Evolutionary conservation across 92 coral and sea anemone genomes (phyloP).

Genomic region (Virgularia gustaviana): DNA sequence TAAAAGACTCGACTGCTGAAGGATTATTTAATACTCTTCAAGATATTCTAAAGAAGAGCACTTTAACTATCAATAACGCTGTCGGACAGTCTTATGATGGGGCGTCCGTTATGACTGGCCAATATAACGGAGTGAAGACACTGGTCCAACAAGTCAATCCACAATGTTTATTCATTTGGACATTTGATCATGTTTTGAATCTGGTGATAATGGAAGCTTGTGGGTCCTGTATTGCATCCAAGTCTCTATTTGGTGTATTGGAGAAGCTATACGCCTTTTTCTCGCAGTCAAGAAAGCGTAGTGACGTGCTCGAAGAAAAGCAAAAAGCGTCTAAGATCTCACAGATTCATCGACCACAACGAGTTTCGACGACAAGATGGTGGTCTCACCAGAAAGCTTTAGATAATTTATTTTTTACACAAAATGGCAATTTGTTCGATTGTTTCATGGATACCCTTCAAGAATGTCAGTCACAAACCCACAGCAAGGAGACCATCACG

Average conservation of each 20-base stretch:
- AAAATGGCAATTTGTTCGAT: background rate
- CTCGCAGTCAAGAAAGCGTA: constrained; percentile 77
- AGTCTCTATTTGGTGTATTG: background rate
- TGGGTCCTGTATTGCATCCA: background rate
- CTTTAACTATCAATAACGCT: background rate
- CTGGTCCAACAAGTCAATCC: constrained; percentile 16
- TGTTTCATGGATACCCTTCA: constrained; percentile 5
- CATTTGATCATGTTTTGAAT: constrained; percentile 16
- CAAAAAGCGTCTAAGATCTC: background rate
- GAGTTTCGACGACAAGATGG: constrained; percentile 8
- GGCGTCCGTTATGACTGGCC: constrained; percentile 5
- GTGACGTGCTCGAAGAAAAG: constrained; percentile 16
- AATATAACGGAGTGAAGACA: constrained; percentile 7
- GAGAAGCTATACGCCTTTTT: constrained; percentile 56
- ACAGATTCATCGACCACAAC: constrained; percentile 12
- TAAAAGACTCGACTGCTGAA: background rate
- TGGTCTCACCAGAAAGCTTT: constrained; percentile 10
- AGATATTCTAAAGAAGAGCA: constrained; percentile 8
- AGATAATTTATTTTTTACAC: constrained; percentile 6
- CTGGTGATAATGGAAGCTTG: constrained; percentile 13
- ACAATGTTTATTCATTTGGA: constrained; percentile 18
- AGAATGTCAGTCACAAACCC: background rate
- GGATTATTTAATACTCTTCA: constrained; percentile 12
- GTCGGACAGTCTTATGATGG: constrained; percentile 18
- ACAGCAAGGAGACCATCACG: constrained; percentile 12